Conservation (phyloP, 2,888 invertebrate species). For the Mylabris sibirica region DNA sequence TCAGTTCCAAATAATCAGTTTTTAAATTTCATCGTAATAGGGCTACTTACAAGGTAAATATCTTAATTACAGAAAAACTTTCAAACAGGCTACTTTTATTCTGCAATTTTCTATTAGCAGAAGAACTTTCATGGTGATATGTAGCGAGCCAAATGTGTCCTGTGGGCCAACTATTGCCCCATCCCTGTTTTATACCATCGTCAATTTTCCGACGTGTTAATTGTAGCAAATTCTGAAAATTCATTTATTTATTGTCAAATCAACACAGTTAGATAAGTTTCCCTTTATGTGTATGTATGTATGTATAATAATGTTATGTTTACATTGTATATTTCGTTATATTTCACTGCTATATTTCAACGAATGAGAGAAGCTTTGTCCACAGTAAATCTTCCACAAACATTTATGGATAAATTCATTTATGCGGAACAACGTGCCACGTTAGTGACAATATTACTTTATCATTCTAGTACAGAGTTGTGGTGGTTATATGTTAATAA, state of each 20-base stretch:
- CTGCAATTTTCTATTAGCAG: no score
- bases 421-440: slow-evolving; percentile 12
- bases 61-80: no score
- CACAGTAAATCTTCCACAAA: slow-evolving; percentile 15
- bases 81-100: no score
- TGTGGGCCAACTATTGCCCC: no score
- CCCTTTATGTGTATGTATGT: background rate
- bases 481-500: background rate
- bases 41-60: no score
- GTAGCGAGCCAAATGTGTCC: no score
- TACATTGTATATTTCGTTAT: slow-evolving; percentile 1
- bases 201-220: background rate
- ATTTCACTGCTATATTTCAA: background rate
- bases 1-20: no score
- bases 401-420: slow-evolving; percentile 16
- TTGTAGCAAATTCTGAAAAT: background rate
- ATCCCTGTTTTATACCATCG: no score
- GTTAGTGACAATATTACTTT: background rate
- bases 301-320: background rate
- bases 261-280: background rate
- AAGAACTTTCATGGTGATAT: no score
- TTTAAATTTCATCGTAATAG: no score
- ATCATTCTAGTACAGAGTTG: slow-evolving; percentile 8
- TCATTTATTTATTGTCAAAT: slow-evolving; percentile 8
- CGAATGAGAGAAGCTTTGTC: slow-evolving; percentile 16